phyloP scores from a whole-genome alignment of 2,797 vertebrate species.

The Mareca penelope region DNA sequence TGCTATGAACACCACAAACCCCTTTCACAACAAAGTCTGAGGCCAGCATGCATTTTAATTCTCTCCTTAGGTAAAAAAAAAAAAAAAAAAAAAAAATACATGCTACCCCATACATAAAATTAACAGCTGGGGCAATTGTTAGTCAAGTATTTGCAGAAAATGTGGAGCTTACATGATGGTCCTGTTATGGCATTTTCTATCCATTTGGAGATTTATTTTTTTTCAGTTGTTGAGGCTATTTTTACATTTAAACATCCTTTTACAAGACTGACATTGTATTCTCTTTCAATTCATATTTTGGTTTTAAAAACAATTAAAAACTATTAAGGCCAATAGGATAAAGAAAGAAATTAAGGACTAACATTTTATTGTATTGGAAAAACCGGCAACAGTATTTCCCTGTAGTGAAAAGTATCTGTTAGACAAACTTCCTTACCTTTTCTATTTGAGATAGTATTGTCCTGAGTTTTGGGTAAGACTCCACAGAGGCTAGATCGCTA shows the following conservation, averaged over 20 bases:
- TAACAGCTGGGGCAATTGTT: not conserved
- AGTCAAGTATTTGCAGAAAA: not conserved
- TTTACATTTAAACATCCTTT: not conserved
- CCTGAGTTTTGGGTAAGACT: slow-evolving; percentile 68
- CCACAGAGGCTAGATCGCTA: slow-evolving; percentile 85
- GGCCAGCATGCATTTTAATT: not conserved
- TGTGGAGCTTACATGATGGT: not conserved
- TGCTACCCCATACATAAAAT: not conserved
- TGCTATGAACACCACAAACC: not conserved
- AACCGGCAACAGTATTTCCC: not conserved
- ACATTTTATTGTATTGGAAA: not conserved
- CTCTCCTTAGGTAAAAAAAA: not conserved
- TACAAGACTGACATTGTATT: not conserved
- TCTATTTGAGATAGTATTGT: slow-evolving; percentile 79
- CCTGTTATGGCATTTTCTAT: not conserved
- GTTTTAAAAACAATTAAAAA: not conserved
- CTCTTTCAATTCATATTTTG: not conserved
- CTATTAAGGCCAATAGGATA: not conserved
- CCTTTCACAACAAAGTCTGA: not conserved
- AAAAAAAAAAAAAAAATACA: not conserved
- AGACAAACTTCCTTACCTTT: slow-evolving; percentile 69
- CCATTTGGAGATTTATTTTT: not conserved
- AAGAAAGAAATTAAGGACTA: not conserved
- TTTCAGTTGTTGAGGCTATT: not conserved
- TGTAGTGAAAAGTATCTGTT: not conserved